These are phyloP conservation scores for Neoseiulus cucumeris DNA, from an alignment of 1,140 invertebrate genomes.

Conservation along the genomic window DNA sequence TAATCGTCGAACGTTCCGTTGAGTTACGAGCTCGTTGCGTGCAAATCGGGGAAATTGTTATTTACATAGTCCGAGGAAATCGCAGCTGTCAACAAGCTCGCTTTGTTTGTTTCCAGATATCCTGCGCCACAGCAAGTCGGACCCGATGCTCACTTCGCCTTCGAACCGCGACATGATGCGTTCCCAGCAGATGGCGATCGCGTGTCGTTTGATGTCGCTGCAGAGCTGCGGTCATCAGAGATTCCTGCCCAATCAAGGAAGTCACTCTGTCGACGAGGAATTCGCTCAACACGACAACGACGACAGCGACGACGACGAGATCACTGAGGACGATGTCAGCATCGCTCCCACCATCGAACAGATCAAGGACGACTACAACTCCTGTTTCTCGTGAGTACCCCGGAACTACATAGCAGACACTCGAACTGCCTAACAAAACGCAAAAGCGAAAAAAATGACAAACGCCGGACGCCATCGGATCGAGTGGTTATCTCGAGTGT, in stretches of 20 bases:
- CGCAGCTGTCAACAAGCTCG: neutral
- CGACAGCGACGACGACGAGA: neutral
- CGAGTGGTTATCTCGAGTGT: too few relatives aligned
- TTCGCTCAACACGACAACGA: neutral
- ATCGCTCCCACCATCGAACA: conserved; percentile 5
- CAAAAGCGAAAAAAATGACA: too few relatives aligned
- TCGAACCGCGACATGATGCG: neutral
- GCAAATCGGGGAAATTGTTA: too few relatives aligned
- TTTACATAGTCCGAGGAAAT: too few relatives aligned
- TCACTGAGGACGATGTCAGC: neutral
- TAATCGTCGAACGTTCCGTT: too few relatives aligned
- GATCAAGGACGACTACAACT: conserved; percentile 11
- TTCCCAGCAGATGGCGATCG: conserved; percentile 6
- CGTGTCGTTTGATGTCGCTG: neutral
- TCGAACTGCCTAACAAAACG: too few relatives aligned
- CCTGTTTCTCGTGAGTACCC: conserved; percentile 7
- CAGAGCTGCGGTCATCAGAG: neutral
- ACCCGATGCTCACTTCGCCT: conserved; percentile 2
- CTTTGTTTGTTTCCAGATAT: neutral
- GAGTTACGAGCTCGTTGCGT: too few relatives aligned
- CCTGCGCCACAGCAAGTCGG: conserved; percentile 6
- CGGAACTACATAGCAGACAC: neutral
- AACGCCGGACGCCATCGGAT: too few relatives aligned
- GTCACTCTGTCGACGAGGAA: neutral
- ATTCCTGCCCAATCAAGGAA: neutral